Conservation (phyloP, 2,113 vertebrate species). For the Eurystomus gularis region DNA sequence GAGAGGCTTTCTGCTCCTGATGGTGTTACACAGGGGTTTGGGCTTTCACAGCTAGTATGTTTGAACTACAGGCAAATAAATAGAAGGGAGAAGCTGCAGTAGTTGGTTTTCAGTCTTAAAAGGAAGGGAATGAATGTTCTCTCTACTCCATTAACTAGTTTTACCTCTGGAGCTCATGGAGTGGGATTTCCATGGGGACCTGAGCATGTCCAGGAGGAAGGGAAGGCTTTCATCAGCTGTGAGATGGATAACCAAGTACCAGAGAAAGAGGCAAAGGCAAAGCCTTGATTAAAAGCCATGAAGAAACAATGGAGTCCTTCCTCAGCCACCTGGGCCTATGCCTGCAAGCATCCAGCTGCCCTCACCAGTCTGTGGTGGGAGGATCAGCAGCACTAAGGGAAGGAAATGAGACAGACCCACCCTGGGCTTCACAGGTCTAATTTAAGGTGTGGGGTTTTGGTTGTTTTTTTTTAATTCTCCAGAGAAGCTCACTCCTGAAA, state of each 20-base stretch:
- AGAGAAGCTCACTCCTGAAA: background rate
- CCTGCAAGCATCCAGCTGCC: background rate
- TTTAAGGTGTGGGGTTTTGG: background rate
- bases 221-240: background rate
- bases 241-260: background rate
- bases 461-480: background rate
- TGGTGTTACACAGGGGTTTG: fast-evolving
- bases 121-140: background rate
- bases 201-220: background rate
- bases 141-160: background rate
- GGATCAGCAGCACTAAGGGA: background rate
- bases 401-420: background rate
- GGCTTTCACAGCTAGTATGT: background rate
- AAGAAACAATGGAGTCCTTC: background rate
- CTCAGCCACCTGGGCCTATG: background rate
- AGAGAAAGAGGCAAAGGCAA: background rate
- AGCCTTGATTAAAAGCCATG: background rate
- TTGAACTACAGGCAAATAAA: background rate
- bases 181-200: background rate
- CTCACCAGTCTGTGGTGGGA: background rate
- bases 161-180: background rate
- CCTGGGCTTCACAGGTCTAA: background rate
- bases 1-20: background rate
- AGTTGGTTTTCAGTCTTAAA: background rate
- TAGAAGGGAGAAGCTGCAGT: background rate